Percentiles rank a stretch among this genome's conserved stretches.
phyloP scores from a whole-genome alignment of 2,888 invertebrate species.

The Chesias legatella region DNA sequence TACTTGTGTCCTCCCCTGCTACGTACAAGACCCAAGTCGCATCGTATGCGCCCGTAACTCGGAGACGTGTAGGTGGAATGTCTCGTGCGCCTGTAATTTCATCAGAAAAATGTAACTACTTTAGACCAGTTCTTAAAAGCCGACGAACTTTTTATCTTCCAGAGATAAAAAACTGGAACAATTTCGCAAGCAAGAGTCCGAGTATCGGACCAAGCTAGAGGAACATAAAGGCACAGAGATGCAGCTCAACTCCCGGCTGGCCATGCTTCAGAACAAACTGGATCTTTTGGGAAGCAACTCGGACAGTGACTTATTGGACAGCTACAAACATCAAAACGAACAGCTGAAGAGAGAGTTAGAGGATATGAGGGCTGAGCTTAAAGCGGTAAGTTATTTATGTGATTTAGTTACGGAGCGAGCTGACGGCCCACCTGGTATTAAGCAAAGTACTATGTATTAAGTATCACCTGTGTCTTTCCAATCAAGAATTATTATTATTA shows the following conservation, averaged over 20 bases:
- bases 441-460: too few species aligned
- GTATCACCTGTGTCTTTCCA: too few species aligned
- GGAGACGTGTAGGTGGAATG: too few species aligned
- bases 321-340: constrained; percentile 59
- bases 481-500: too few species aligned
- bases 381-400: constrained; percentile 56
- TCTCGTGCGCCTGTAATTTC: too few species aligned
- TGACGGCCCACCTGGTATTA: too few species aligned
- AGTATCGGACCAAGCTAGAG: constrained; percentile 57
- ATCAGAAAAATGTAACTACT: too few species aligned
- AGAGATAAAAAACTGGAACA: constrained; percentile 68
- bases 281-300: constrained; percentile 52
- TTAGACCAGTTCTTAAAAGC: too few species aligned
- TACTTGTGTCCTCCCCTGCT: too few species aligned
- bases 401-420: too few species aligned
- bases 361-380: constrained; percentile 56
- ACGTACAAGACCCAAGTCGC: too few species aligned
- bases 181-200: constrained; percentile 64
- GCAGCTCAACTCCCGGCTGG: constrained; percentile 61
- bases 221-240: constrained; percentile 65
- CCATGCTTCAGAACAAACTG: constrained; percentile 62
- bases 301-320: constrained; percentile 54
- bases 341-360: constrained; percentile 54
- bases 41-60: too few species aligned
- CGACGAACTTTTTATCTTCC: constrained; percentile 19